Evolutionary conservation across 2,797 vertebrate genomes (phyloP), one percentile per base, ranked within the genome.

Genomic region (Euphonia xanthogaster): DNA sequence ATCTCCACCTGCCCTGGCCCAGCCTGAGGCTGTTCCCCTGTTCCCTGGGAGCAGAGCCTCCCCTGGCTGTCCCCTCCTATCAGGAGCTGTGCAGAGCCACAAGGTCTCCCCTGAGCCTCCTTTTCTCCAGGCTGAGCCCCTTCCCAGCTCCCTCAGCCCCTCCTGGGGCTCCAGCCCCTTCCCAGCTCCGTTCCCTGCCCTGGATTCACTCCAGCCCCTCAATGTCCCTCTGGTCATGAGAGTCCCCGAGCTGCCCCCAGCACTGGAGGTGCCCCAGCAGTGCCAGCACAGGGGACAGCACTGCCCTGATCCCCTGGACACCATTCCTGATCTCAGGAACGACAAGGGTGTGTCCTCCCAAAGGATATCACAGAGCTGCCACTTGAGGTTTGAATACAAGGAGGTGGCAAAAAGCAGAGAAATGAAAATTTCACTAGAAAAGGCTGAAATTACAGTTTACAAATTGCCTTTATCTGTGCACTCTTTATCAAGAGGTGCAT

Each of bases 371-470:
- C 0, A 20, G 89, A 91, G 68, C 40, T 44, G 65, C 10, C 28
- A 30, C 74, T 87, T 33, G 14, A 47, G 11, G 33, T 31, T 60
- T n/a, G 23, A 83, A 40, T 3, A 22, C 1, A 1, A 90, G 27
- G 17, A 54, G 76, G 39, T 17, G 5, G 68, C 31, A 79, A 90
- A 80, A 83, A 33, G 62, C 50, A 83, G 72, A 96, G 75, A 89
- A 84, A 86, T 9, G 2, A 93, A 81, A 82, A 71, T 45, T 82
- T 88, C 13, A 8, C 42, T 48, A 58, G 61, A 72, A 86, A 62
- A 90, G 55, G 57, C 44, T 87, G 58, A 96, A 93, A 87, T 94
- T 65, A 84, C 30, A 86, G 75, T 85, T 93, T 94, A 89, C 53
- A 67, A 77, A 86, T 83, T 82, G 76, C 75, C 57, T 76, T 94